A percentile compares a stretch with the other conserved stretches of the same genome.
Evolutionary conservation across 2,113 vertebrate species (phyloP).

Genomic region (Osmerus eperlanus): DNA sequence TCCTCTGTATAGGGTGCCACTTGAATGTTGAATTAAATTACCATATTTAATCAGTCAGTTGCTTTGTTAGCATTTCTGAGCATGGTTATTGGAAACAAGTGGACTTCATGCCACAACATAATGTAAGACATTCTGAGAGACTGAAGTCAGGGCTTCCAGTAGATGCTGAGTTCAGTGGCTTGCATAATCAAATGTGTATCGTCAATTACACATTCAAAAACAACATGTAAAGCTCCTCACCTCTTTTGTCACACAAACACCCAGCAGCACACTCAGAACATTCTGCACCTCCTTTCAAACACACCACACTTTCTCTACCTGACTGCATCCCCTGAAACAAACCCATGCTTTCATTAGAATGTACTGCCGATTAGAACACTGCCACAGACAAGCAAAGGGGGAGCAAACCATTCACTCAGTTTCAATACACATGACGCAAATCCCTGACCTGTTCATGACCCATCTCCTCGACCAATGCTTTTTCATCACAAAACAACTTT

Average conservation of each 20-base stretch:
- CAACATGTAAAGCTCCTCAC: neutral
- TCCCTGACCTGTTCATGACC: constrained; percentile 37
- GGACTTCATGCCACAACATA: constrained; percentile 24
- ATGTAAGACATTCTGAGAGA: constrained; percentile 18
- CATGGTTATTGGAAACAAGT: constrained; percentile 39
- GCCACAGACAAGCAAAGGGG: constrained; percentile 31
- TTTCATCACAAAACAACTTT: constrained; percentile 21
- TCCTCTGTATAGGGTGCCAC: constrained; percentile 33
- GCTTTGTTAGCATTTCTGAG: constrained; percentile 41
- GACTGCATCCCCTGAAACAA: constrained; percentile 18
- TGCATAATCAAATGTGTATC: neutral
- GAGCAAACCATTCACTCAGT: constrained; percentile 48
- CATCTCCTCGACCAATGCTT: constrained; percentile 37
- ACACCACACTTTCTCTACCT: neutral
- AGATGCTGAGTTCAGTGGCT: neutral
- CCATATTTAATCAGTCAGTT: constrained; percentile 23
- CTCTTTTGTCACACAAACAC: neutral
- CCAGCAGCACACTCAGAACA: constrained; percentile 27
- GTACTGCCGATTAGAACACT: constrained; percentile 49
- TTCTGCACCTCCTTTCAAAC: constrained; percentile 28
- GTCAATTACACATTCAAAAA: too few species aligned
- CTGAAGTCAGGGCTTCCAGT: neutral
- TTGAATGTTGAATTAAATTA: constrained; percentile 39
- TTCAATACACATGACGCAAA: constrained; percentile 63
- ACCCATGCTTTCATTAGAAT: constrained; percentile 47